phyloP scores from a whole-genome alignment of 2,888 invertebrate species.

The Aleiodes testaceus region DNA sequence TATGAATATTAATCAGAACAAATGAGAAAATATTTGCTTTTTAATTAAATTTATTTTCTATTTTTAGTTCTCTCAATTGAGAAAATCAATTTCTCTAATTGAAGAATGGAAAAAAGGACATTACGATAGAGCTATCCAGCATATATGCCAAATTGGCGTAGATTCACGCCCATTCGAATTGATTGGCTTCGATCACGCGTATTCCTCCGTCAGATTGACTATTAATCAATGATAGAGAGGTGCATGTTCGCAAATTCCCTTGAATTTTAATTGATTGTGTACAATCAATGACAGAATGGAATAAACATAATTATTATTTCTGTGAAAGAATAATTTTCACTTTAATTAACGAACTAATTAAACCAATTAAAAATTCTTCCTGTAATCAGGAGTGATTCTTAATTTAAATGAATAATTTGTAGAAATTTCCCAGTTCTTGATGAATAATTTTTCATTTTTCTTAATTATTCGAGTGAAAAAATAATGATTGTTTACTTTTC shows the following conservation, averaged over 20 bases:
- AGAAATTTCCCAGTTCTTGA: not conserved
- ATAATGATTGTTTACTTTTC: slow-evolving; percentile 44
- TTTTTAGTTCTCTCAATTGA: not conserved
- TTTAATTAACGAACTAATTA: too few species aligned
- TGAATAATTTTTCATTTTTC: slow-evolving; percentile 11
- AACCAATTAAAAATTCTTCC: not conserved
- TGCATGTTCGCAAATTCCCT: too few species aligned
- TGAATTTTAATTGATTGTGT: too few species aligned
- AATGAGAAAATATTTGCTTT: not conserved
- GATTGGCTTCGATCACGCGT: slow-evolving; percentile 5
- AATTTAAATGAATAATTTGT: not conserved
- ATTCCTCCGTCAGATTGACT: too few species aligned
- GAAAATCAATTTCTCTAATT: too few species aligned
- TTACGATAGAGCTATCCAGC: too few species aligned
- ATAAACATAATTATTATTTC: too few species aligned
- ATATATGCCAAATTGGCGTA: too few species aligned
- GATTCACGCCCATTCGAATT: not conserved
- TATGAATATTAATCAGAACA: slow-evolving; percentile 7
- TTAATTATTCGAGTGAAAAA: slow-evolving; percentile 31
- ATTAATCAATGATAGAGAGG: too few species aligned
- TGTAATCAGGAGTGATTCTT: not conserved
- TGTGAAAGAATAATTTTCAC: too few species aligned
- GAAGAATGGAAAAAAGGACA: too few species aligned
- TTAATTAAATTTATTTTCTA: not conserved
- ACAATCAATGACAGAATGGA: too few species aligned